Percentiles rank a stretch among this genome's conserved stretches.
These are phyloP conservation scores for Diorhabda sublineata DNA, from an alignment of 1,140 invertebrate genomes.

Conservation along the genomic window DNA sequence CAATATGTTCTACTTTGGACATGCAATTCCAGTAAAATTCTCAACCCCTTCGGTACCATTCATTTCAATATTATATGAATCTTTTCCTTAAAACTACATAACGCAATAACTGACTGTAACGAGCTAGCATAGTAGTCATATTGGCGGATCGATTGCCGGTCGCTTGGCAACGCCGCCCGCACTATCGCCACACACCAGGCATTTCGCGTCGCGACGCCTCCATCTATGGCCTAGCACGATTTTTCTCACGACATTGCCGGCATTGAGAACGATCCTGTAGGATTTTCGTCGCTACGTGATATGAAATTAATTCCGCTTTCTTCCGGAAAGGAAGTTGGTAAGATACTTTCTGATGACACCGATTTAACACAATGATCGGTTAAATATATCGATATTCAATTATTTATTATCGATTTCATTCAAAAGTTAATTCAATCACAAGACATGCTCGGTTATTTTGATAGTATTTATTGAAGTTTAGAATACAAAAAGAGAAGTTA, in stretches of 20 bases:
- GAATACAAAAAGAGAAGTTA: too few species aligned
- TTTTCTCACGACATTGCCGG: constrained; percentile 4
- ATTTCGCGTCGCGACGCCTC: constrained; percentile 23
- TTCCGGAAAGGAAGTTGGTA: background rate
- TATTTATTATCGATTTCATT: too few species aligned
- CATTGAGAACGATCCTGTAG: background rate
- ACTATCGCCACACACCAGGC: constrained; percentile 29
- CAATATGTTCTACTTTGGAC: too few species aligned
- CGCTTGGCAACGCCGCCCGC: constrained; percentile 35
- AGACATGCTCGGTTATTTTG: too few species aligned
- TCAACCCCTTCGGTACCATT: background rate
- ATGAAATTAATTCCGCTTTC: background rate
- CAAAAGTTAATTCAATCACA: too few species aligned
- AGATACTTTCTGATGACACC: background rate
- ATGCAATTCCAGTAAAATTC: too few species aligned
- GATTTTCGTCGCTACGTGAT: background rate
- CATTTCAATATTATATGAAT: constrained; percentile 3
- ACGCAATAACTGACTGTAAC: background rate
- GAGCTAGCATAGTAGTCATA: constrained; percentile 21
- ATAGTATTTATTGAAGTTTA: too few species aligned
- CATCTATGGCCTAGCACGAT: constrained; percentile 25
- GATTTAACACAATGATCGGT: background rate
- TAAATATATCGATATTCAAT: too few species aligned
- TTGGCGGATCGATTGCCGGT: constrained; percentile 31
- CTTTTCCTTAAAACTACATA: constrained; percentile 1